Conservation (phyloP, 1,140 invertebrate genomes). For the Drosophila repletoides region DNA sequence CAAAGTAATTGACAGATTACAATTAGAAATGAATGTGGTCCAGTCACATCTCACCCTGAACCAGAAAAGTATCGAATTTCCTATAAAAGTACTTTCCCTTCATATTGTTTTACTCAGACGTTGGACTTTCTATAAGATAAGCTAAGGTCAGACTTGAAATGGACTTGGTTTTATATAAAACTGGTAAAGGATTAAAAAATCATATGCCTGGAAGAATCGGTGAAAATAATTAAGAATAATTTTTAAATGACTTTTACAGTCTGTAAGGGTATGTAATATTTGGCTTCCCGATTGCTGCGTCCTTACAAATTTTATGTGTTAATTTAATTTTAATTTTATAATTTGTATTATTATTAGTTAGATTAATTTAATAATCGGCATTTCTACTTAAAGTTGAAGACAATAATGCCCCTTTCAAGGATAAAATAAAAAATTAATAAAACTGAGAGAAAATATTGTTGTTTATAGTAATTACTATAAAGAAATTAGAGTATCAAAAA, state of each 20-base stretch:
- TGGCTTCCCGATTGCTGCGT: too few species aligned
- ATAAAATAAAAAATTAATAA: background rate
- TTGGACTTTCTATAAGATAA: too few species aligned
- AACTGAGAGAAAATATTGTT: background rate
- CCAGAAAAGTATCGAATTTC: conserved; percentile 65
- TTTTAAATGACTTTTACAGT: too few species aligned
- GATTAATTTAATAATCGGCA: background rate
- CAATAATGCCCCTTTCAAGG: too few species aligned
- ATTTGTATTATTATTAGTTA: too few species aligned
- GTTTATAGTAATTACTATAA: too few species aligned
- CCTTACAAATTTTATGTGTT: too few species aligned
- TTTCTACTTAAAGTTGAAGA: background rate
- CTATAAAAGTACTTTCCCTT: background rate
- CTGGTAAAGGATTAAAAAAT: background rate
- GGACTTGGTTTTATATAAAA: background rate
- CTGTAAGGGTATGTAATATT: too few species aligned
- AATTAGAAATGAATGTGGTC: conserved; percentile 73
- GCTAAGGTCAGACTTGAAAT: background rate
- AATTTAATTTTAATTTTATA: too few species aligned
- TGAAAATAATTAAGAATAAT: too few species aligned
- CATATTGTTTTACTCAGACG: too few species aligned
- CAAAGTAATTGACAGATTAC: conserved; percentile 71
- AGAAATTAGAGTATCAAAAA: background rate
- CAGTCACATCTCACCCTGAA: conserved; percentile 24
- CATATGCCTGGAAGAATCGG: too few species aligned